Evolutionary conservation across 2,113 vertebrate genomes (phyloP).

Genomic region (Pagrus major): DNA sequence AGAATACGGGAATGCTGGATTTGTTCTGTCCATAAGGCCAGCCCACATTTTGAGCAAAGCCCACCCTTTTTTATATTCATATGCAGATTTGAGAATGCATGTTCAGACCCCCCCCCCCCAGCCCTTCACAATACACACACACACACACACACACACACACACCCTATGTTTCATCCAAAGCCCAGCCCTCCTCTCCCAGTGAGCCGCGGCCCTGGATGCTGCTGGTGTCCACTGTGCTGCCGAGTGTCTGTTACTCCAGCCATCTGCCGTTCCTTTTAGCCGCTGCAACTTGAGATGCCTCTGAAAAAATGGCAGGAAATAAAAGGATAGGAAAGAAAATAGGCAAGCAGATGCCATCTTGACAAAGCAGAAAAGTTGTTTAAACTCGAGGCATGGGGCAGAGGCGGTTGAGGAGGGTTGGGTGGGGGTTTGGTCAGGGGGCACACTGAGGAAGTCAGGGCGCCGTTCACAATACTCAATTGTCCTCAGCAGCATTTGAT

Average conservation of each 20-base stretch:
- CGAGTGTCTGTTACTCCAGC: slow-evolving; percentile 86
- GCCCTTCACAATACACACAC: slow-evolving; percentile 62
- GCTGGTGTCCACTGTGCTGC: slow-evolving; percentile 80
- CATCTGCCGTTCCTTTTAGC: slow-evolving; percentile 87
- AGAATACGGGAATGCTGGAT: slow-evolving; percentile 65
- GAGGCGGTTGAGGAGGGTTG: neutral
- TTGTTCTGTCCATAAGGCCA: slow-evolving; percentile 42
- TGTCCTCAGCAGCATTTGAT: slow-evolving; percentile 52
- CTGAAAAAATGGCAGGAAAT: slow-evolving; percentile 79
- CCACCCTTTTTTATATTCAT: slow-evolving; percentile 50
- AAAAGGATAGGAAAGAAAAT: slow-evolving; percentile 86
- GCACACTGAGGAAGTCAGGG: slow-evolving; percentile 49
- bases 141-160: slow-evolving; percentile 65
- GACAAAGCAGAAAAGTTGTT: slow-evolving; percentile 85
- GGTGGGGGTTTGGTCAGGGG: slow-evolving; percentile 37
- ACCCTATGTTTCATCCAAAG: slow-evolving; percentile 62
- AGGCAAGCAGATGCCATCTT: slow-evolving; percentile 85
- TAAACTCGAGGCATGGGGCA: slow-evolving; percentile 75
- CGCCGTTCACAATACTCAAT: slow-evolving; percentile 60
- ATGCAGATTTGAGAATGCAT: slow-evolving; percentile 72
- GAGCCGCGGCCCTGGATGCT: slow-evolving; percentile 77
- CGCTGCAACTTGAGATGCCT: slow-evolving; percentile 85
- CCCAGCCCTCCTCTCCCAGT: slow-evolving; percentile 63
- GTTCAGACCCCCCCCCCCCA: slow-evolving; percentile 24
- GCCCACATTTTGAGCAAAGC: slow-evolving; percentile 51